Evolutionary conservation across 2,797 vertebrate genomes (phyloP), one percentile per base, ranked within the genome.

Genomic region (Masticophis lateralis): DNA sequence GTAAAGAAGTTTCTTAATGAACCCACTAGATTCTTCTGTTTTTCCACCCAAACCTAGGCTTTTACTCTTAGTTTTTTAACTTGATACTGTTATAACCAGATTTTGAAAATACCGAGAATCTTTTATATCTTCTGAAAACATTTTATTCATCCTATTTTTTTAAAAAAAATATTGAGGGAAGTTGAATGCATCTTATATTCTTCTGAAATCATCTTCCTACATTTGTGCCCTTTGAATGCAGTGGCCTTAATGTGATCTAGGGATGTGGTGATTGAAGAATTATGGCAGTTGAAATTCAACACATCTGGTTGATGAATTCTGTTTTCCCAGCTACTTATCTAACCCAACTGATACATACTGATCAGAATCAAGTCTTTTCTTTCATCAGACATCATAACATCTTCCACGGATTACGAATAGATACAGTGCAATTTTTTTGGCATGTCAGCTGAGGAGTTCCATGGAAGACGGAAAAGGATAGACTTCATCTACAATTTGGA

Each of bases 61-160:
- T 96, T 94, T 91, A 95, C 92, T 93, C 89, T 83, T 92, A 87
- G 93, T 22, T 83, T 56, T 51, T 60, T 14, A 32, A 87, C 1
- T 53, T 86, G 63, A 63, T 88, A 89, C 69, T 91, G 63, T 93
- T 93, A 69, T 56, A 63, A 37, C 27, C 90, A 88, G 57, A 60
- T 88, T 92, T 91, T 25, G 0, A 0, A 7, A 47, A 0, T 53
- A 5, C 1, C 37, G 55, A 43, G 11, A 53, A 1, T 92, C 32
- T 32, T 87, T 56, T 92, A 56, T 43, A 87, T 83, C 74, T 56
- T 47, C 56, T 88, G 3, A 4, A 4, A 0, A 0, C 57, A 88
- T 20, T 57, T 93, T 51, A 10, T 3, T 59, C 55, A 25, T 83
- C 91, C 90, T 13, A 61, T 12, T 60, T 51, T 60, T 60, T 60